A percentile compares a stretch with the other conserved stretches of the same genome.
These are phyloP conservation scores for Odontesthes bonariensis DNA, from an alignment of 2,113 vertebrate genomes.

Conservation along the genomic window DNA sequence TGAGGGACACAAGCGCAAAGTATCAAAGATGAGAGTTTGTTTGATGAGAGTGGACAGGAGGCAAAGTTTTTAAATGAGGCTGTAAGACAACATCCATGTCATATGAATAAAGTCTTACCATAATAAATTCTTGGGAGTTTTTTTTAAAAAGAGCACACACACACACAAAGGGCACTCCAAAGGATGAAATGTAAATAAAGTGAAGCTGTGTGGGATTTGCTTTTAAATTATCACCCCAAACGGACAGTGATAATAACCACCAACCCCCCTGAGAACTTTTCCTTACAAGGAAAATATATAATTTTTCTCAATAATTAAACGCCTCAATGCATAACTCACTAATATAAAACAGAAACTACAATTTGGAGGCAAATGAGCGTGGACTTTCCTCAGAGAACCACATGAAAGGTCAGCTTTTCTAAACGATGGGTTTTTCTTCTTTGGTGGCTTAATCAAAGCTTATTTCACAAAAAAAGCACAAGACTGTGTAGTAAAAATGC, in stretches of 20 bases:
- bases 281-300: constrained; percentile 38
- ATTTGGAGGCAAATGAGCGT: constrained; percentile 30
- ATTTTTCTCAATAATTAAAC: constrained; percentile 58
- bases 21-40: constrained; percentile 27
- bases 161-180: constrained; percentile 76
- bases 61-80: constrained; percentile 68
- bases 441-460: constrained; percentile 51
- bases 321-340: constrained; percentile 45
- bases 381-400: constrained; percentile 6
- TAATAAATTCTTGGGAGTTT: constrained; percentile 8
- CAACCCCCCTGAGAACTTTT: constrained; percentile 41
- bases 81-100: constrained; percentile 24
- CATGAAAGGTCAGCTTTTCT: neutral
- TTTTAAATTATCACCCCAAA: constrained; percentile 43
- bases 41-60: constrained; percentile 60
- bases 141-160: constrained; percentile 8
- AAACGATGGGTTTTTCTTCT: neutral
- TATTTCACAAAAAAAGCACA: constrained; percentile 38
- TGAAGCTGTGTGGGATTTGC: constrained; percentile 36
- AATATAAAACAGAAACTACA: constrained; percentile 29
- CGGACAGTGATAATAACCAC: constrained; percentile 34
- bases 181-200: constrained; percentile 72
- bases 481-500: constrained; percentile 18
- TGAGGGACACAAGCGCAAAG: constrained; percentile 13
- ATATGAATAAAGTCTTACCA: constrained; percentile 34